Percentiles rank a stretch among this genome's conserved stretches.
These are phyloP conservation scores for Scaptomyza graminum DNA, from an alignment of 1,140 invertebrate species.

Conservation along the genomic window DNA sequence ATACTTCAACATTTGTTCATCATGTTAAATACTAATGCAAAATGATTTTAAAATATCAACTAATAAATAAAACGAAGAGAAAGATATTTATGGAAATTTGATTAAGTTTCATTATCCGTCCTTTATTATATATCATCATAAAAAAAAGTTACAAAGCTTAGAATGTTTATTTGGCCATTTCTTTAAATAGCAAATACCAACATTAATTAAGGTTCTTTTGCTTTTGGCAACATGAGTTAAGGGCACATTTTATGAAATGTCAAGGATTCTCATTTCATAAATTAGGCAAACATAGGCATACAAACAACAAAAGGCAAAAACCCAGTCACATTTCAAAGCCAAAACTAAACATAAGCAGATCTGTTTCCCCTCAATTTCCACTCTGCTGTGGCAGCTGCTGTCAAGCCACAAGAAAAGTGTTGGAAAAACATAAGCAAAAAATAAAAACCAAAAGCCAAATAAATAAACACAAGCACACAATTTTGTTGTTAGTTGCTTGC, in stretches of 20 bases:
- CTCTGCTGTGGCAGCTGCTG: slow-evolving; percentile 17
- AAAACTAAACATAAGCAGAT: not conserved
- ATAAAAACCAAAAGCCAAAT: slow-evolving; percentile 25
- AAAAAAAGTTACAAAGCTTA: too few species aligned
- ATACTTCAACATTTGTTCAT: too few species aligned
- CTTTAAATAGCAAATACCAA: slow-evolving; percentile 5
- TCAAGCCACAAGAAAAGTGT: slow-evolving; percentile 31
- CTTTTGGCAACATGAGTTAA: slow-evolving; percentile 7
- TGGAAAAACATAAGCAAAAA: slow-evolving; percentile 26
- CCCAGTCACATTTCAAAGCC: not conserved
- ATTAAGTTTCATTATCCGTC: too few species aligned
- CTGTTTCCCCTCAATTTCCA: not conserved
- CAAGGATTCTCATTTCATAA: slow-evolving; percentile 36
- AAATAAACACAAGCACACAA: slow-evolving; percentile 22
- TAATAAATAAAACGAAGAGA: too few species aligned
- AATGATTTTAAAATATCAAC: too few species aligned
- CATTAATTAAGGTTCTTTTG: slow-evolving; percentile 1
- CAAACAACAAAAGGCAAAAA: not conserved
- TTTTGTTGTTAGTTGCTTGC: slow-evolving; percentile 15
- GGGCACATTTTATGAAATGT: slow-evolving; percentile 50
- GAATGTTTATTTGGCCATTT: too few species aligned
- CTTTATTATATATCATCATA: too few species aligned
- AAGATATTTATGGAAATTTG: too few species aligned
- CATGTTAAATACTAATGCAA: too few species aligned
- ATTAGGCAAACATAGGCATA: slow-evolving; percentile 11